Conservation (phyloP, 2,888 invertebrate genomes). For the Elysia crispata region DNA sequence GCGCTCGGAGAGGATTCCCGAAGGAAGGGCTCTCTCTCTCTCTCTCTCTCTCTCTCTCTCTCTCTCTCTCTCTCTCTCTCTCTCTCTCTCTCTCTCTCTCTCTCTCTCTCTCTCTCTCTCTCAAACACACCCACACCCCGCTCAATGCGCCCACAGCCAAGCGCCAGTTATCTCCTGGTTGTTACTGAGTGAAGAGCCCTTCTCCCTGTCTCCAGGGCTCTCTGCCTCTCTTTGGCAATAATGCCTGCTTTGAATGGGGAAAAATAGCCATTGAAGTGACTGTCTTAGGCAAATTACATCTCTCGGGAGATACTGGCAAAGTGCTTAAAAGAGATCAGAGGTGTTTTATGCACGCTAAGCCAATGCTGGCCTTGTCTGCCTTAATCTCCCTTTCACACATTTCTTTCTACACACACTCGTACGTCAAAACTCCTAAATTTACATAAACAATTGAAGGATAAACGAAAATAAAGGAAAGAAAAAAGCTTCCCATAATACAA, state of each 20-base stretch:
- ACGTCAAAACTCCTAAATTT: too few relatives aligned
- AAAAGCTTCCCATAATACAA: too few relatives aligned
- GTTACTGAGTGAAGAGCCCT: background rate
- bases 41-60: constrained; percentile 38
- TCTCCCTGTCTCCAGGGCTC: background rate
- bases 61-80: constrained; percentile 40
- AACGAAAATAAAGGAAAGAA: too few relatives aligned
- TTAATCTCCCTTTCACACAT: background rate
- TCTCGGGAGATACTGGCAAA: background rate
- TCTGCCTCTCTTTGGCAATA: background rate
- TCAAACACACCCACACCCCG: background rate
- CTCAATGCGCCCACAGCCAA: too few relatives aligned
- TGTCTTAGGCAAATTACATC: background rate
- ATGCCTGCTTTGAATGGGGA: background rate
- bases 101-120: constrained; percentile 28
- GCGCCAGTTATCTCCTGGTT: background rate
- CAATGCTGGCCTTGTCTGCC: background rate
- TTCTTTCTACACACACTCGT: too few relatives aligned
- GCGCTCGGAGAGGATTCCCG: too few relatives aligned
- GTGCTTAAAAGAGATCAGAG: too few relatives aligned
- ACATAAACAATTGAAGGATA: too few relatives aligned
- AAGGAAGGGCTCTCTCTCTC: too few relatives aligned
- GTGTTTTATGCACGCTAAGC: too few relatives aligned
- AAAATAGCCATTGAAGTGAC: background rate
- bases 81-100: constrained; percentile 1